phyloP scores from a whole-genome alignment of 2,797 vertebrate genomes.

The Muraenolepis orangiensis region DNA sequence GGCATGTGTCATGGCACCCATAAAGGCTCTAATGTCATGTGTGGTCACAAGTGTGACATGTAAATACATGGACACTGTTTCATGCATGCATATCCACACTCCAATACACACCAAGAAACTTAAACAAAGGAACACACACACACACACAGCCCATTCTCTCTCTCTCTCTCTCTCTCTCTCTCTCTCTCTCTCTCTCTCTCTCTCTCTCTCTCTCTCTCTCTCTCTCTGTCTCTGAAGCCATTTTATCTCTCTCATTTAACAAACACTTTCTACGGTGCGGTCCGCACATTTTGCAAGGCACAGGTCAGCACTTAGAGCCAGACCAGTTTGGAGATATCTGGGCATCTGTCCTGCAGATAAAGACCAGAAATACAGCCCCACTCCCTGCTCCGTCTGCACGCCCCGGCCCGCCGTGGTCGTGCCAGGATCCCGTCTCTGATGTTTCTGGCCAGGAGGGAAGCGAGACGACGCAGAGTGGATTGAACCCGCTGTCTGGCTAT shows the following conservation, averaged over 20 bases:
- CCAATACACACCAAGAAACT: neutral
- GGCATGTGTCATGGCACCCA: too few relatives aligned
- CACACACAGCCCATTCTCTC: neutral
- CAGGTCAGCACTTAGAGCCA: neutral
- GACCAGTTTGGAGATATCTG: neutral
- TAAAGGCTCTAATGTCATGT: too few relatives aligned
- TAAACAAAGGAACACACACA: neutral
- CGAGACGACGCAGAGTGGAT: constrained; percentile 67
- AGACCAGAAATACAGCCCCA: neutral
- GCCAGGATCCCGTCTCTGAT: constrained; percentile 45
- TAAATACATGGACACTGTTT: too few relatives aligned
- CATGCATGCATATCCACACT: too few relatives aligned
- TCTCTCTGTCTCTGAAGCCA: too few relatives aligned
- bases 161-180: neutral
- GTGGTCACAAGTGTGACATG: too few relatives aligned
- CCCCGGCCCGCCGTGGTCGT: neutral
- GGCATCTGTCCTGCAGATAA: neutral
- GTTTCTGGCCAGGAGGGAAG: constrained; percentile 54
- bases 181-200: neutral
- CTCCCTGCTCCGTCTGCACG: neutral
- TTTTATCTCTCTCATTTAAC: neutral
- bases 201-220: neutral
- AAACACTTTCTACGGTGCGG: neutral
- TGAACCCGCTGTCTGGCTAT: constrained; percentile 69
- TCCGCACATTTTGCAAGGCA: neutral